Percentiles rank a stretch among this genome's conserved stretches.
Conservation (phyloP, 2,888 invertebrate species). For the Endomychus coccineus region DNA sequence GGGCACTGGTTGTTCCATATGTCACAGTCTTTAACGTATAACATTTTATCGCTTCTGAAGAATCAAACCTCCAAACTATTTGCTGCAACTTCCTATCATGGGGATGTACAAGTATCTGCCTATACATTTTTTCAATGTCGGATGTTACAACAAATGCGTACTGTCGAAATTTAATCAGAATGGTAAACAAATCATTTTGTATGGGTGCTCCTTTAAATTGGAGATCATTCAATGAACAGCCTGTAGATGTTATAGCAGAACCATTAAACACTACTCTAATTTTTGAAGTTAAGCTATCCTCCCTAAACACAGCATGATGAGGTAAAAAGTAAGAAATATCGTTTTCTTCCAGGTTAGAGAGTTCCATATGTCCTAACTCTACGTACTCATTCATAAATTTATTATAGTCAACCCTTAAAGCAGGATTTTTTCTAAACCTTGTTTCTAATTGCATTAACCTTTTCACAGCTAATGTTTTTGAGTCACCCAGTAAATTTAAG, state of each 20-base stretch:
- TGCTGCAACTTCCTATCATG: too few relatives aligned
- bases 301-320: slow-evolving; percentile 19
- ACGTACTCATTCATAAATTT: slow-evolving; percentile 23
- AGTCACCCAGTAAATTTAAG: slow-evolving; percentile 7
- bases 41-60: not conserved
- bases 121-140: too few relatives aligned
- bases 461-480: slow-evolving; percentile 8
- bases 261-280: slow-evolving; percentile 11
- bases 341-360: not conserved
- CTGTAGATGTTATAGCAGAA: slow-evolving; percentile 2
- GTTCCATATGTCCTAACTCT: slow-evolving; percentile 20
- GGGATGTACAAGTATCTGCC: too few relatives aligned
- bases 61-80: not conserved
- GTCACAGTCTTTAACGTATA: not conserved
- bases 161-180: not conserved
- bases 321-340: slow-evolving; percentile 15
- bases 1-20: too few relatives aligned
- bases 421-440: slow-evolving; percentile 15
- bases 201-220: not conserved
- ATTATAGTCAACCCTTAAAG: slow-evolving; percentile 17
- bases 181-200: not conserved
- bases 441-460: slow-evolving; percentile 20
- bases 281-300: slow-evolving; percentile 7
- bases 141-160: too few relatives aligned
- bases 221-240: not conserved